These are phyloP conservation scores for Elegia similella DNA, from an alignment of 2,888 invertebrate species.

Conservation along the genomic window DNA sequence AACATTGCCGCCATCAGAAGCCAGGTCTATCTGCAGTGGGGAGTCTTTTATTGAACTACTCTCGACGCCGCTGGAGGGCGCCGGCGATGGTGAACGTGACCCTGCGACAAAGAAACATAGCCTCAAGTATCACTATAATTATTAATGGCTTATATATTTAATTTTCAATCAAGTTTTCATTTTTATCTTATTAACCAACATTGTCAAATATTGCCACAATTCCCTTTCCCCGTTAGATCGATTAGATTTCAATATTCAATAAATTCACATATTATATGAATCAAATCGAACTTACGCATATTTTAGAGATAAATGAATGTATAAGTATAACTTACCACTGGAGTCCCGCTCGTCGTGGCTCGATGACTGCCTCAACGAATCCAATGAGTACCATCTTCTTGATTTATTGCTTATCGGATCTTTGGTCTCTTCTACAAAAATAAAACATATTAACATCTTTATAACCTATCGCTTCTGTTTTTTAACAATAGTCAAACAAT, in stretches of 20 bases:
- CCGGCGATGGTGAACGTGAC: conserved; percentile 92
- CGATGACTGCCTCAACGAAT: conserved; percentile 63
- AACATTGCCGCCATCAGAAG: conserved; percentile 83
- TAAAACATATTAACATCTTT: conserved; percentile 14
- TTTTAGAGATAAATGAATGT: conserved; percentile 4
- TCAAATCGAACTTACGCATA: too few relatives aligned
- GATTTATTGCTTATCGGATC: conserved; percentile 51
- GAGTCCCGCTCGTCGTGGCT: conserved; percentile 71
- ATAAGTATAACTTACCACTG: conserved; percentile 51
- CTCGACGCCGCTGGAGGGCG: conserved; percentile 93
- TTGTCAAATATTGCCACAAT: too few relatives aligned
- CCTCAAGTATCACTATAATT: too few relatives aligned
- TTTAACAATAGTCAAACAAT: too few relatives aligned
- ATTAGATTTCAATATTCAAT: too few relatives aligned
- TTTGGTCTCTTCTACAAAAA: conserved; percentile 61
- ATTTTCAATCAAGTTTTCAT: not conserved
- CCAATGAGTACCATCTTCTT: conserved; percentile 73
- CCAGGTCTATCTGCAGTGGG: conserved; percentile 91
- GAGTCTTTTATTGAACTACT: conserved; percentile 89
- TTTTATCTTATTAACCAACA: not conserved
- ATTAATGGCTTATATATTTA: not conserved
- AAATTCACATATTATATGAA: too few relatives aligned
- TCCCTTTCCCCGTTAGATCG: too few relatives aligned
- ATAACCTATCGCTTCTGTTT: too few relatives aligned
- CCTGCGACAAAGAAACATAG: conserved; percentile 43